These are phyloP conservation scores for Indri indri DNA, from an alignment of 2,113 vertebrate genomes.

Conservation along the genomic window DNA sequence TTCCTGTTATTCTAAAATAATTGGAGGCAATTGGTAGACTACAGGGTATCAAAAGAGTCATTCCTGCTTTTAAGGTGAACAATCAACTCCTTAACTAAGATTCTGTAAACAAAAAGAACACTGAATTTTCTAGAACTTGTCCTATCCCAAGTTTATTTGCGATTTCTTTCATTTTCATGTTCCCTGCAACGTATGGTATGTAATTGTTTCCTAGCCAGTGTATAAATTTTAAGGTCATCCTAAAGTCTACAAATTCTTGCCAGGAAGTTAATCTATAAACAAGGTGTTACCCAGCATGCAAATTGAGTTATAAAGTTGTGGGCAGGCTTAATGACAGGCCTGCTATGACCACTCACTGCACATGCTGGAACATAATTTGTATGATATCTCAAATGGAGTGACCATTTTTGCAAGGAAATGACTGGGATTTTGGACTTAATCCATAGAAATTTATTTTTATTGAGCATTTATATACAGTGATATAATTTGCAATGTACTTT, in stretches of 20 bases:
- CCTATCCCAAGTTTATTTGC: not conserved
- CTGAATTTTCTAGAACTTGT: not conserved
- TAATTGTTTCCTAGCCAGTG: not conserved
- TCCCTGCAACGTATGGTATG: not conserved
- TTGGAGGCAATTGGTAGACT: not conserved
- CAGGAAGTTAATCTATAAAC: not conserved
- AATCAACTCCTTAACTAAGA: not conserved
- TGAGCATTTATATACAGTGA: not conserved
- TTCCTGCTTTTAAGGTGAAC: not conserved
- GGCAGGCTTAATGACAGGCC: not conserved
- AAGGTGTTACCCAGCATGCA: not conserved
- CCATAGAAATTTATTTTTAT: constrained; percentile 30
- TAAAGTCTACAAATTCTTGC: not conserved
- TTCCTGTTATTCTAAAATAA: not conserved
- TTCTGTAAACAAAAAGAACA: not conserved
- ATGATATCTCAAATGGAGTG: not conserved
- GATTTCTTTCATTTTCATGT: not conserved
- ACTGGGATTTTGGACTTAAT: not conserved
- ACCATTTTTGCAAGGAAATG: constrained; percentile 21
- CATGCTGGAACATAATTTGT: not conserved
- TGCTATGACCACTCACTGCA: not conserved
- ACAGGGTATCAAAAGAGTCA: not conserved
- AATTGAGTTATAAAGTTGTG: not conserved
- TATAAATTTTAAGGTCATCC: constrained; percentile 13
- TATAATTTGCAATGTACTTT: constrained; percentile 19